A percentile compares a stretch with the other conserved stretches of the same genome.
Conservation (phyloP, 2,113 vertebrate species). For the Cettia cetti region DNA sequence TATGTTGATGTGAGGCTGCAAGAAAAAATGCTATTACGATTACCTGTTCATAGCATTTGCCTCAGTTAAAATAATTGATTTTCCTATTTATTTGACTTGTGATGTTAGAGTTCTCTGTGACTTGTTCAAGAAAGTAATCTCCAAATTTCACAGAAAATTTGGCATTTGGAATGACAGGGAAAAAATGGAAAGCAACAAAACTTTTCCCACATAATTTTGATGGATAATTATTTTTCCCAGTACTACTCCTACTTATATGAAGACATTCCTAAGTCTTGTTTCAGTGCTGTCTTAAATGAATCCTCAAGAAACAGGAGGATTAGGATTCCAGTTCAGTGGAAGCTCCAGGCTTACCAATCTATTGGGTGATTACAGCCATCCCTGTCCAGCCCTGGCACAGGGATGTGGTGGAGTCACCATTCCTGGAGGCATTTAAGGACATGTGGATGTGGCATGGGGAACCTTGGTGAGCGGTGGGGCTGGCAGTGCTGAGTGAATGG, state of each 20-base stretch:
- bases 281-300: background rate
- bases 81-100: slow-evolving; percentile 63
- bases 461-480: background rate
- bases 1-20: slow-evolving; percentile 29
- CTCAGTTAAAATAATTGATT: slow-evolving; percentile 67
- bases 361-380: background rate
- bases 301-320: background rate
- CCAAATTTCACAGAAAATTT: slow-evolving; percentile 45
- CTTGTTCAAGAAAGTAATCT: slow-evolving; percentile 38
- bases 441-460: background rate
- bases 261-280: background rate
- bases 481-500: background rate
- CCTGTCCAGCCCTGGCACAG: background rate
- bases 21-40: slow-evolving; percentile 50
- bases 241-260: background rate
- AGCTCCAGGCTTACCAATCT: background rate
- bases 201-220: background rate
- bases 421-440: background rate
- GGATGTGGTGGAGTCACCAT: background rate
- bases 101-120: slow-evolving; percentile 14
- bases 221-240: background rate
- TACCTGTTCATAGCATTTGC: slow-evolving; percentile 59
- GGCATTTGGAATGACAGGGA: background rate
- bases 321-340: background rate
- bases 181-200: slow-evolving; percentile 7